Evolutionary conservation across 2,888 invertebrate species (phyloP).

Genomic region (Pristionchus japonicus): DNA sequence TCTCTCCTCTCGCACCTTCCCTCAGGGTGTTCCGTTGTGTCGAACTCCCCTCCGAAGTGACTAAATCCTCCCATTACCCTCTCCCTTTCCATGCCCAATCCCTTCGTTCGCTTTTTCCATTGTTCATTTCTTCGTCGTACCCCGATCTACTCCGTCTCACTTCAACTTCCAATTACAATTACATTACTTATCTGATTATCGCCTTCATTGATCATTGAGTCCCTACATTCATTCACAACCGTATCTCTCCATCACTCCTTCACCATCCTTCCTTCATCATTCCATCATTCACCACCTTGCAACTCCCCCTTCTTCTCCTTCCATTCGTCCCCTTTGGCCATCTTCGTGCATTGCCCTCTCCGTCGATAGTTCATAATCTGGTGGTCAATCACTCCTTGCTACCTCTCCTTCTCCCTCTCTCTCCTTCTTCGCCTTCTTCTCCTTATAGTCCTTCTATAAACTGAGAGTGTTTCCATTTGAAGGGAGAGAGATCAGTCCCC

Average conservation of each 20-base stretch:
- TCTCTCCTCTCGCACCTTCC: background rate
- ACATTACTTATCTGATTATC: background rate
- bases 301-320: background rate
- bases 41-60: background rate
- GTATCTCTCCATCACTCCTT: background rate
- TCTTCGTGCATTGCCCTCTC: background rate
- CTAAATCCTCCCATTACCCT: constrained; percentile 12
- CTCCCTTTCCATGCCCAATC: background rate
- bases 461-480: constrained; percentile 13
- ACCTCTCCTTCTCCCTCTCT: background rate
- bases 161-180: background rate
- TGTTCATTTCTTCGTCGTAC: background rate
- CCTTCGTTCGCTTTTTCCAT: background rate
- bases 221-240: background rate
- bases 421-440: constrained; percentile 19
- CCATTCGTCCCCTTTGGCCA: background rate
- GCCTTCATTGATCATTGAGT: background rate
- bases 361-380: constrained; percentile 13
- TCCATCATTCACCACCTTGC: background rate
- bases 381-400: constrained; percentile 11
- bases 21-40: background rate
- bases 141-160: background rate
- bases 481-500: background rate
- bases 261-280: background rate
- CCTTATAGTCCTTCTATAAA: constrained; percentile 13